Percentiles rank a stretch among this genome's conserved stretches.
Evolutionary conservation across 2,113 vertebrate species (phyloP).

Genomic region (Panurus biarmicus): DNA sequence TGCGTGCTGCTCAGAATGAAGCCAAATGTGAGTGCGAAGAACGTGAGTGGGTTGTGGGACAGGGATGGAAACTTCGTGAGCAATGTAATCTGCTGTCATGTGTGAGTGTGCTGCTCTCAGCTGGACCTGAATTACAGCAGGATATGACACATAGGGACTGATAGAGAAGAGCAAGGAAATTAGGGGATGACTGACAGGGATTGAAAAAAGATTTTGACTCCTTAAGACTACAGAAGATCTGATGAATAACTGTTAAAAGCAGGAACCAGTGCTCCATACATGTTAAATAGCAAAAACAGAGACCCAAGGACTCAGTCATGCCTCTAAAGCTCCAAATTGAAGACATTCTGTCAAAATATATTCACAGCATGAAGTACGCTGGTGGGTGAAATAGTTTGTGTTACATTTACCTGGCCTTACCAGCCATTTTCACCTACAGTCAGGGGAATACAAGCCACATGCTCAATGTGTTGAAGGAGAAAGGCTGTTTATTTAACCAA

Average conservation of each 20-base stretch:
- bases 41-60: background rate
- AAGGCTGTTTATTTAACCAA: background rate
- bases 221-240: background rate
- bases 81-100: background rate
- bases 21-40: background rate
- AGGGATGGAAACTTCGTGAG: background rate
- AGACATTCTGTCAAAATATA: background rate
- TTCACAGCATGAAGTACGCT: background rate
- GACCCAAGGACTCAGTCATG: background rate
- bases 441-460: background rate
- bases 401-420: background rate
- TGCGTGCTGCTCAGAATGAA: background rate
- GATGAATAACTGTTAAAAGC: background rate
- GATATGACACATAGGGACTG: background rate
- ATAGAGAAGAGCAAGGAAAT: background rate
- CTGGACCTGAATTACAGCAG: background rate
- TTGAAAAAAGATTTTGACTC: background rate
- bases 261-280: background rate
- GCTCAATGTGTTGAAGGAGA: background rate
- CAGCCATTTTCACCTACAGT: background rate
- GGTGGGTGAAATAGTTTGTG: background rate
- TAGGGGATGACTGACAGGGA: background rate
- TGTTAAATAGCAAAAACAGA: background rate
- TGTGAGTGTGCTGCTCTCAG: background rate
- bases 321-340: background rate